Base-by-base conservation (phyloP, 2,888 invertebrate species). In the Spodoptera littoralis region DNA sequence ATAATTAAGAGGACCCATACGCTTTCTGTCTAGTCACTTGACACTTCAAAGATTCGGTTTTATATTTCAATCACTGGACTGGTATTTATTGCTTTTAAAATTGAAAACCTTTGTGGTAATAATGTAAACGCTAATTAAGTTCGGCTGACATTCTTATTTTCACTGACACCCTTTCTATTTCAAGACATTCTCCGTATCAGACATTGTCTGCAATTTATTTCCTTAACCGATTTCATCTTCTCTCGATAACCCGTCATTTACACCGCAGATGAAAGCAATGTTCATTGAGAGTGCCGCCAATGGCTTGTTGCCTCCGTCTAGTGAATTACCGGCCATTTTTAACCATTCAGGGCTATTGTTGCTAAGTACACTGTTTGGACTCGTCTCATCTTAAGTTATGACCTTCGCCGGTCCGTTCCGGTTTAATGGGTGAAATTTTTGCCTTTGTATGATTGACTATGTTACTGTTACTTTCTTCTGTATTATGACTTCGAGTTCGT, bases 351-450 rank as follows among this genome's bases (percentile, higher is more conserved):
- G 45, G 50, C 86, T 73, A 90, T 92, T 90, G 91, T 91, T 87
- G 84, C 81, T 79, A 66, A 64, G 69, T 72, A 65, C 66, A 54
- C 56, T 66, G 62, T 76, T 80, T 80, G 82, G 82, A 84, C 80
- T 88, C 88, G 88, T 91, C 89, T 84, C 83, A 77, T 78, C 79
- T 84, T 71, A 89, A 90, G 89, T 91, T 88, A 90, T 86, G 87
- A 89, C 77, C 81, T 79, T 77, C 71, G 65, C 65, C 57, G 53
- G 56, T 58, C 22, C 56, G 63, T 68, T 78, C 71, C 70, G 62
- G 73, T 73, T 74, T 84, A 83, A 84, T 83, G 77, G 80, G 85
- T 82, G 85, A 85, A 85, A 85, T 79, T 84, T 70, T 50, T 71
- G 52, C 60, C 64, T 60, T 69, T 65, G 52, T 70, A 77, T 83